Evolutionary conservation across 2,113 vertebrate species (phyloP).

Genomic region (Calyptommatus sinebrachiatus): DNA sequence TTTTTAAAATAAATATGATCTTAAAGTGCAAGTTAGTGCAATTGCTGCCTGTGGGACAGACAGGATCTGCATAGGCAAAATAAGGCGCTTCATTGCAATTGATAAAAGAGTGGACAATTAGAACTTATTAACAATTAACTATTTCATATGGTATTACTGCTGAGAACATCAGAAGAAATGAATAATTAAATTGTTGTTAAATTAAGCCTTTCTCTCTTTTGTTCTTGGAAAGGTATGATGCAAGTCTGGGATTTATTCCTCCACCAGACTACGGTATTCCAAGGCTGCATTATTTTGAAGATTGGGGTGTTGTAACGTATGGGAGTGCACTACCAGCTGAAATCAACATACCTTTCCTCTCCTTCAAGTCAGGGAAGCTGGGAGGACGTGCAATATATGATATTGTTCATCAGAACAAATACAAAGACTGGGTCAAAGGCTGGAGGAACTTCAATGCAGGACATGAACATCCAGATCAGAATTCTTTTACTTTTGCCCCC

Average conservation of each 20-base stretch:
- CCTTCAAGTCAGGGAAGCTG: slow-evolving; percentile 97
- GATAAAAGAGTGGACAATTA: not conserved
- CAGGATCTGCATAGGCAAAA: not conserved
- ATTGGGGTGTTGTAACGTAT: slow-evolving; percentile 97
- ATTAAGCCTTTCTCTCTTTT: slow-evolving; percentile 33
- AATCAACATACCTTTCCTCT: slow-evolving; percentile 88
- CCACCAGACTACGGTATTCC: slow-evolving; percentile 86
- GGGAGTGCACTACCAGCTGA: slow-evolving; percentile 85
- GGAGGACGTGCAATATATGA: slow-evolving; percentile 96
- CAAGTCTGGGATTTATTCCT: slow-evolving; percentile 78
- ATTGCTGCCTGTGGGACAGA: not conserved
- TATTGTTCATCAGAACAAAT: slow-evolving; percentile 92
- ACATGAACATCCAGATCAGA: slow-evolving; percentile 96
- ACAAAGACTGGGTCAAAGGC: slow-evolving; percentile 93
- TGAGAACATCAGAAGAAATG: not conserved
- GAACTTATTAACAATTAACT: not conserved
- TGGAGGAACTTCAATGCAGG: slow-evolving; percentile 98
- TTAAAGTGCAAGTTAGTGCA: not conserved
- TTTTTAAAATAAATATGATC: not conserved
- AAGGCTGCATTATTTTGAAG: slow-evolving; percentile 90
- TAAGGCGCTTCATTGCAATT: not conserved
- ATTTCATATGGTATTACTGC: not conserved
- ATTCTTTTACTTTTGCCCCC: slow-evolving; percentile 94
- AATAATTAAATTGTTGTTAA: not conserved
- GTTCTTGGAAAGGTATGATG: slow-evolving; percentile 84